Conservation (phyloP, 2,888 invertebrate genomes). For the Phortica okadai region DNA sequence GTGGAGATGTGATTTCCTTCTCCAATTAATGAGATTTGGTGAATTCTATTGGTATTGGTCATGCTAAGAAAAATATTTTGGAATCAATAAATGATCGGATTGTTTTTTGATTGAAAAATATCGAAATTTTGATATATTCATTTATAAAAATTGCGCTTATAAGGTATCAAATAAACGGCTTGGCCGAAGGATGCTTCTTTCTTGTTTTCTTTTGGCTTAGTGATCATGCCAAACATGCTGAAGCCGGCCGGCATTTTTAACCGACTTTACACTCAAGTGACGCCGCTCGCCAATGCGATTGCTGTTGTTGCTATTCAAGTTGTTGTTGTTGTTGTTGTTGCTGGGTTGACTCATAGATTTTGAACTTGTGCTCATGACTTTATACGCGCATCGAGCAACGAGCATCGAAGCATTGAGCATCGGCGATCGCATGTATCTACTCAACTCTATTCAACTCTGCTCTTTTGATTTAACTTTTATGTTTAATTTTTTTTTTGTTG, state of each 20-base stretch:
- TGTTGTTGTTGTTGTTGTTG: slow-evolving; percentile 40
- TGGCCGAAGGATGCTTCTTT: not conserved
- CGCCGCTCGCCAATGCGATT: slow-evolving; percentile 43
- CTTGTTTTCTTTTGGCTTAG: not conserved
- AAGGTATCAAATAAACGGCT: too few species aligned
- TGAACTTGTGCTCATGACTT: slow-evolving; percentile 40
- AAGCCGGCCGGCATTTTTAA: slow-evolving; percentile 1
- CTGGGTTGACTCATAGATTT: slow-evolving; percentile 33
- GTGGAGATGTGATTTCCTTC: too few species aligned
- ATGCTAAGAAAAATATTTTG: too few species aligned
- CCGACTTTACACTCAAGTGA: slow-evolving; percentile 18
- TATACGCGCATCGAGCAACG: slow-evolving; percentile 48
- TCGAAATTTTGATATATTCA: too few species aligned
- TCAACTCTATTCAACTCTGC: too few species aligned
- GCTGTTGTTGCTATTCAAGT: not conserved
- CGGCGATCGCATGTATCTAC: too few species aligned
- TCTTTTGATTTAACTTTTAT: not conserved
- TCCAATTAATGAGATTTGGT: too few species aligned
- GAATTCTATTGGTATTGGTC: too few species aligned
- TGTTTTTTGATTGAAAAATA: too few species aligned
- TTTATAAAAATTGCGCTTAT: too few species aligned
- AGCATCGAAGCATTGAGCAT: not conserved
- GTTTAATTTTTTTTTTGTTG: slow-evolving; percentile 32
- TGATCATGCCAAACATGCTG: not conserved
- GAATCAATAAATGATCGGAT: too few species aligned